These are phyloP conservation scores for Plagiodera versicolora DNA, from an alignment of 2,888 invertebrate genomes.

Conservation along the genomic window DNA sequence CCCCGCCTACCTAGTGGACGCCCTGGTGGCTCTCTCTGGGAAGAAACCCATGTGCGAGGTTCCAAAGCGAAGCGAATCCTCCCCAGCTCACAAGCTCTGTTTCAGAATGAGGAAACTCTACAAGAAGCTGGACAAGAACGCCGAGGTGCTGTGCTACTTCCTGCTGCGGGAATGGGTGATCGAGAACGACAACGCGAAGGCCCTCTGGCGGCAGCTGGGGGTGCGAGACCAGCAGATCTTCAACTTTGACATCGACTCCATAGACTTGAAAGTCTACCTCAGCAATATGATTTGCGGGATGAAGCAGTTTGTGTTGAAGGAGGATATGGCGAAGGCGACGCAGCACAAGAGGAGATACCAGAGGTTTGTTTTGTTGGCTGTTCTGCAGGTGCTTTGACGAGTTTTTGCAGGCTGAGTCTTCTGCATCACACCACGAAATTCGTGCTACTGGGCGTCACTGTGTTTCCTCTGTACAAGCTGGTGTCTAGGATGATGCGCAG, in stretches of 20 bases:
- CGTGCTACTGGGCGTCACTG: constrained; percentile 8
- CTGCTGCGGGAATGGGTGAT: constrained; percentile 40
- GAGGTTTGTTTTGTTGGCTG: constrained; percentile 17
- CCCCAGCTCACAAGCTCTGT: neutral
- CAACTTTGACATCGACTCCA: constrained; percentile 37
- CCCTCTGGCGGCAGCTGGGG: constrained; percentile 34
- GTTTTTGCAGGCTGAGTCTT: constrained; percentile 18
- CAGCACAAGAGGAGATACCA: constrained; percentile 32
- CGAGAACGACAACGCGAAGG: constrained; percentile 33
- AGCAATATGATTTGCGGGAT: constrained; percentile 34
- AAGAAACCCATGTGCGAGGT: constrained; percentile 37
- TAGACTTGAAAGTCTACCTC: constrained; percentile 33
- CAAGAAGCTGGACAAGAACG: constrained; percentile 34
- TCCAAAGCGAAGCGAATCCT: neutral
- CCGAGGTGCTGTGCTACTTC: constrained; percentile 35
- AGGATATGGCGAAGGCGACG: constrained; percentile 20
- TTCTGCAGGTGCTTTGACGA: neutral
- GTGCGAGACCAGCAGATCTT: constrained; percentile 33
- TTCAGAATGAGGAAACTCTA: constrained; percentile 39
- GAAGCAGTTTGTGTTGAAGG: constrained; percentile 39
- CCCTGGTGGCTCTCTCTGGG: constrained; percentile 27
- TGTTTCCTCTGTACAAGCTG: constrained; percentile 9
- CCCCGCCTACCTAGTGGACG: constrained; percentile 36
- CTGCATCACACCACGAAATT: constrained; percentile 19
- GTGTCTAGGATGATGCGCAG: constrained; percentile 9